Percentiles rank a stretch among this genome's conserved stretches.
These are phyloP conservation scores for Corapipo altera DNA, from an alignment of 2,113 vertebrate genomes.

Conservation along the genomic window DNA sequence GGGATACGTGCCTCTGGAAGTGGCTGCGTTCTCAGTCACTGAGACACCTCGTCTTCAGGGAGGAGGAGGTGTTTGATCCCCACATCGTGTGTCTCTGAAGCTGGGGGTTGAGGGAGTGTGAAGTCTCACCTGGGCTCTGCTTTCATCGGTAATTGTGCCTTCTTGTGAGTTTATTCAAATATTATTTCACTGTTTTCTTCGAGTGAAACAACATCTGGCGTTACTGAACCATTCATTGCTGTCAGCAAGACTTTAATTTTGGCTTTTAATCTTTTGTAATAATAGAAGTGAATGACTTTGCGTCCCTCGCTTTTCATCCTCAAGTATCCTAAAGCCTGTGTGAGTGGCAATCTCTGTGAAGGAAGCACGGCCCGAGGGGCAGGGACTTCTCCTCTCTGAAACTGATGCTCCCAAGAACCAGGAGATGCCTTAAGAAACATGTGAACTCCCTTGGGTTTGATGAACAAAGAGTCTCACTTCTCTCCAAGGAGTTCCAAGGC, in stretches of 20 bases:
- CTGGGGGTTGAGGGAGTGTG: not conserved
- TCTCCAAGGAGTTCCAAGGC: not conserved
- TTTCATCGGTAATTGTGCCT: not conserved
- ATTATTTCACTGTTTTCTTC: not conserved
- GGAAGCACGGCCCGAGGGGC: not conserved
- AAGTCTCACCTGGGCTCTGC: not conserved
- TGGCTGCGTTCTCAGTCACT: not conserved
- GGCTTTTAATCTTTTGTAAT: not conserved
- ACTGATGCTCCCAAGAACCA: not conserved
- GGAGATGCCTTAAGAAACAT: not conserved
- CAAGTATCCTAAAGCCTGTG: accelerated
- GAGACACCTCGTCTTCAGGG: not conserved
- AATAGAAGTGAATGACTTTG: not conserved
- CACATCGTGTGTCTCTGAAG: not conserved
- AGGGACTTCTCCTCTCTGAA: not conserved
- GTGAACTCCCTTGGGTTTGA: not conserved
- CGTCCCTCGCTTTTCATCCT: not conserved
- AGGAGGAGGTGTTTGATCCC: not conserved
- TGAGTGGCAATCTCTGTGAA: accelerated
- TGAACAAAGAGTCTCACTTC: not conserved
- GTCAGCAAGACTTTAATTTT: not conserved
- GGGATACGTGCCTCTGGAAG: not conserved
- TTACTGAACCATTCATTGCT: not conserved
- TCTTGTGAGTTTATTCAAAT: not conserved
- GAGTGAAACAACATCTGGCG: accelerated